A percentile compares a stretch with the other conserved stretches of the same genome.
phyloP scores from a whole-genome alignment of 1,140 invertebrate genomes.

The Trachymyrmex septentrionalis region DNA sequence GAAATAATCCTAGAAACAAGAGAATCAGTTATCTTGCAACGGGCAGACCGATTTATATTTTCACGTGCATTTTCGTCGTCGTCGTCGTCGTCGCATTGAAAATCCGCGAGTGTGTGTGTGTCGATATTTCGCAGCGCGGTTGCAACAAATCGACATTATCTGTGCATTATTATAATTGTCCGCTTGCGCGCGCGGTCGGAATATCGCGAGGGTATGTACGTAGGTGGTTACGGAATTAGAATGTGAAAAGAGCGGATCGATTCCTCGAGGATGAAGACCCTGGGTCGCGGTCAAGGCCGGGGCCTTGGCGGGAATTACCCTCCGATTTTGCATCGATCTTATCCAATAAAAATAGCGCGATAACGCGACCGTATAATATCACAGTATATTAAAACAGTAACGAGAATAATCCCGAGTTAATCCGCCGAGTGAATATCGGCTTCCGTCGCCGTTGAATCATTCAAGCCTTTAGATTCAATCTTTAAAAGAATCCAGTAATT shows the following conservation, averaged over 20 bases:
- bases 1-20: background rate
- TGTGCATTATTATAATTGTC: constrained; percentile 69
- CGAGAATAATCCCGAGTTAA: background rate
- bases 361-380: constrained; percentile 34
- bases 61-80: background rate
- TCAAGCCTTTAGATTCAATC: background rate
- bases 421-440: constrained; percentile 11
- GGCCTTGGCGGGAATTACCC: constrained; percentile 64
- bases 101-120: background rate
- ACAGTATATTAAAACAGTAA: constrained; percentile 44
- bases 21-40: background rate
- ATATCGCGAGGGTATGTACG: constrained; percentile 42
- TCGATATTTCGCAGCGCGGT: background rate
- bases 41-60: background rate
- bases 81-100: background rate
- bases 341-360: constrained; percentile 64
- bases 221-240: constrained; percentile 72
- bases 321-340: constrained; percentile 67
- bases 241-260: constrained; percentile 77
- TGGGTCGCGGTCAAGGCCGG: constrained; percentile 83
- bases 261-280: constrained; percentile 79
- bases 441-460: constrained; percentile 33
- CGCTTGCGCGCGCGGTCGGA: constrained; percentile 1
- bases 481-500: background rate
- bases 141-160: constrained; percentile 66